Evolutionary conservation across 2,797 vertebrate species (phyloP).

Genomic region (Pangasius macronema): DNA sequence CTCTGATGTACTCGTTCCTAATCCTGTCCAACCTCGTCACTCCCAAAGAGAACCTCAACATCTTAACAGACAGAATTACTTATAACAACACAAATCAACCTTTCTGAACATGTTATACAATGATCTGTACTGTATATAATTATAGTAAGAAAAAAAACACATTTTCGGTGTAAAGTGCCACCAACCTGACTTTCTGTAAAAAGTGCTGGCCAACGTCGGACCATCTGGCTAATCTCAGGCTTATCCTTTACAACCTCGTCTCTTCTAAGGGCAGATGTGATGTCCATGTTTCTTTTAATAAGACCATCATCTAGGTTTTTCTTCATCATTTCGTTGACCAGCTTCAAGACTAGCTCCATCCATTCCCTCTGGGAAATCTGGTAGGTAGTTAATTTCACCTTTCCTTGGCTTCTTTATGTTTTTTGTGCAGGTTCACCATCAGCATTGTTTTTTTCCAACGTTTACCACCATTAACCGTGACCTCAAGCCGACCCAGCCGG

Average conservation of each 20-base stretch:
- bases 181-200: conserved; percentile 45
- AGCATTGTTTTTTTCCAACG: conserved; percentile 20
- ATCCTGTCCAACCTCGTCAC: too few species aligned
- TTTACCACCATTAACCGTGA: conserved; percentile 53
- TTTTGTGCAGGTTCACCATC: conserved; percentile 33
- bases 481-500: conserved; percentile 37
- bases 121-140: too few species aligned
- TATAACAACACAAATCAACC: too few species aligned
- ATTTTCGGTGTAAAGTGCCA: not conserved
- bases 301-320: conserved; percentile 42
- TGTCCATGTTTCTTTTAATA: conserved; percentile 43
- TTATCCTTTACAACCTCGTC: conserved; percentile 35
- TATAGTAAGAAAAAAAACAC: too few species aligned
- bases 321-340: conserved; percentile 52
- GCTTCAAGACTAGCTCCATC: conserved; percentile 42
- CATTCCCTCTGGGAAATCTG: conserved; percentile 41
- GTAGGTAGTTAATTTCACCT: conserved; percentile 44
- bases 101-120: too few species aligned
- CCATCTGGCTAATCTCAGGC: conserved; percentile 34
- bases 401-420: conserved; percentile 54
- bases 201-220: conserved; percentile 28
- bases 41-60: too few species aligned
- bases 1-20: too few species aligned
- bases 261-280: conserved; percentile 45
- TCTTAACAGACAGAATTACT: not conserved